Evolutionary conservation across 2,113 vertebrate genomes (phyloP).

Genomic region (Piprites chloris): DNA sequence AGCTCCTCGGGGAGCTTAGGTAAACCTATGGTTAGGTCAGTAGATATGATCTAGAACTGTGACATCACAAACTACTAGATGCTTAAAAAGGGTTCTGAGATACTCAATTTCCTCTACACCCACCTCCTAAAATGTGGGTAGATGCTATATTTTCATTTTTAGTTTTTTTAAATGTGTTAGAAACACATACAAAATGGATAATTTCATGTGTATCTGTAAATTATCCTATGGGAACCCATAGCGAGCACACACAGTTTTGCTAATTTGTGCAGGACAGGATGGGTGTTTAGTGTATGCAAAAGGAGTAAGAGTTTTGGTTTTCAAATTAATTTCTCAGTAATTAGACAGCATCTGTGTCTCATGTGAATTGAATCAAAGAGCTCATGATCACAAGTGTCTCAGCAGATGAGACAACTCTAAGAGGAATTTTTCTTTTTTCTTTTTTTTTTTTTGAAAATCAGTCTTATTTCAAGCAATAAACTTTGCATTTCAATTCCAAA

Average conservation of each 20-base stretch:
- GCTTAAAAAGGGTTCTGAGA: neutral
- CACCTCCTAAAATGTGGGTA: neutral
- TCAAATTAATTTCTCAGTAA: constrained; percentile 8
- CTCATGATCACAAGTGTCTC: neutral
- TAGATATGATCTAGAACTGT: neutral
- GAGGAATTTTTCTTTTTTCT: neutral
- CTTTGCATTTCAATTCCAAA: neutral
- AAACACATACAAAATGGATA: neutral
- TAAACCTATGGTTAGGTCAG: neutral
- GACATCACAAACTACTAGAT: neutral
- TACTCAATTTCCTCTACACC: neutral
- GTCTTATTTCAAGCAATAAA: neutral
- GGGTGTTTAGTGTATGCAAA: neutral
- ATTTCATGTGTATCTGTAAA: neutral
- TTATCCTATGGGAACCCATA: neutral
- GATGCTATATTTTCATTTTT: neutral
- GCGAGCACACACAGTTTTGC: neutral
- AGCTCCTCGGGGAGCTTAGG: neutral
- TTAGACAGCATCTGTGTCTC: constrained; percentile 8
- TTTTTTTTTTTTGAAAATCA: neutral
- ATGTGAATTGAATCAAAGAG: constrained; percentile 35
- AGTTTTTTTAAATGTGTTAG: neutral
- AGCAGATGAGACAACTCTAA: neutral
- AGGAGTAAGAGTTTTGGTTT: neutral
- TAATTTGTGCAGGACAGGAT: neutral